Evolutionary conservation across 2,888 invertebrate genomes (phyloP).

Genomic region (Rambutsinella grinnellia): DNA sequence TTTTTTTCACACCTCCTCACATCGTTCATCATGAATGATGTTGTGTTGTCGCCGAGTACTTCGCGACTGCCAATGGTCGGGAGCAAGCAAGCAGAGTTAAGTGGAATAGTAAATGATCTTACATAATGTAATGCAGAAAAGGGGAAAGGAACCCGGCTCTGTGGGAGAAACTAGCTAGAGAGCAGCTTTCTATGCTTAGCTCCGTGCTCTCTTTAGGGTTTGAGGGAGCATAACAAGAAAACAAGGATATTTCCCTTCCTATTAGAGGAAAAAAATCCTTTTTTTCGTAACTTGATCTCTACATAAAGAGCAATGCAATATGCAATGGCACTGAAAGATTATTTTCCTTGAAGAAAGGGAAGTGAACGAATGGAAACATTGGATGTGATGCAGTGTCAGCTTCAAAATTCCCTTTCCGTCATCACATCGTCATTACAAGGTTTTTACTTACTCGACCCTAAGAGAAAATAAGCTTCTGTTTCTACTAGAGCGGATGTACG

Average conservation of each 20-base stretch:
- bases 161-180: not conserved
- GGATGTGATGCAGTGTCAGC: conserved; percentile 34
- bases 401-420: conserved; percentile 17
- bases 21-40: conserved; percentile 39
- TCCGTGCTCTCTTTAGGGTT: no score
- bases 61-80: conserved; percentile 20
- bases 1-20: no score
- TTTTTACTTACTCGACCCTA: not conserved
- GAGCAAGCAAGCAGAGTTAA: not conserved
- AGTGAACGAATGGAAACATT: conserved; percentile 4
- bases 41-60: conserved; percentile 36
- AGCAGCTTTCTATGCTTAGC: no score
- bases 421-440: not conserved
- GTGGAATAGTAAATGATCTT: not conserved
- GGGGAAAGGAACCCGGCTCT: not conserved
- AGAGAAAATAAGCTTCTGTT: not conserved
- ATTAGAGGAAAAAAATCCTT: not conserved
- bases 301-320: not conserved
- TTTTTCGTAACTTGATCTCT: conserved; percentile 36
- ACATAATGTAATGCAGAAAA: not conserved
- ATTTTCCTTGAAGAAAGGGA: not conserved
- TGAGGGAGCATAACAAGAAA: conserved; percentile 4
- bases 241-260: not conserved
- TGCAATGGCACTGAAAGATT: not conserved
- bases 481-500: conserved; percentile 19